Evolutionary conservation across 2,797 vertebrate species (phyloP), one percentile per base, ranked within the genome.

Genomic region (Sylvia borin): DNA sequence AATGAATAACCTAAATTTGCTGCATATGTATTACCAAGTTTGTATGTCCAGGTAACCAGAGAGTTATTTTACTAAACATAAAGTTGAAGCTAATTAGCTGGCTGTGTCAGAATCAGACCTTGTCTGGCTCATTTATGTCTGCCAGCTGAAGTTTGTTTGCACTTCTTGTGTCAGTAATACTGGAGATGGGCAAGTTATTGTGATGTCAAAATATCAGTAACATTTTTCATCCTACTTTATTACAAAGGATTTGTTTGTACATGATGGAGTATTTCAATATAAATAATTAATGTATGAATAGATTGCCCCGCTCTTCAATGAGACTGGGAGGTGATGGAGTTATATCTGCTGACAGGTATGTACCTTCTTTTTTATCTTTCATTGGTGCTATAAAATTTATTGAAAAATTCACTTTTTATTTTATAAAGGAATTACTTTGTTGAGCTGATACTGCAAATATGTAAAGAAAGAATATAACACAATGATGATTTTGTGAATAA

Each of bases 201-300:
- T 85, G 22, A 66, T 78, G 26, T 5, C 13, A 85, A 95, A 91
- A 81, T 80, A 72, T 13, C 47, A 73, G 89, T 50, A 76, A 61
- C 6, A 58, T 51, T 88, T 92, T 93, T 92, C 36, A 77, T 19
- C 6, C 21, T 85, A 47, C 24, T 76, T 83, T 72, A 53, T 65
- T 88, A 16, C 38, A 71, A 89, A 53, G 9, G 12, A 24, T 29
- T 68, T 83, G 16, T 91, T 89, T 85, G 24, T 45, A 60, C 29
- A 21, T 3, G 19, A 61, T 47, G 14, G 11, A 85, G 12, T 61
- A 40, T 85, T 96, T 92, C 43, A 77, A 16, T 91, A 68, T 91
- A 79, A 89, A 79, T 92, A 82, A 94, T 91, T 95, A 85, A 85
- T 21, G 57, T 78, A 42, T 88, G 29, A 64, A 77, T 77, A 38